Evolutionary conservation across 2,888 invertebrate genomes (phyloP), one percentile per base, ranked within the genome.

Genomic region (Habrosyne pyritoides): DNA sequence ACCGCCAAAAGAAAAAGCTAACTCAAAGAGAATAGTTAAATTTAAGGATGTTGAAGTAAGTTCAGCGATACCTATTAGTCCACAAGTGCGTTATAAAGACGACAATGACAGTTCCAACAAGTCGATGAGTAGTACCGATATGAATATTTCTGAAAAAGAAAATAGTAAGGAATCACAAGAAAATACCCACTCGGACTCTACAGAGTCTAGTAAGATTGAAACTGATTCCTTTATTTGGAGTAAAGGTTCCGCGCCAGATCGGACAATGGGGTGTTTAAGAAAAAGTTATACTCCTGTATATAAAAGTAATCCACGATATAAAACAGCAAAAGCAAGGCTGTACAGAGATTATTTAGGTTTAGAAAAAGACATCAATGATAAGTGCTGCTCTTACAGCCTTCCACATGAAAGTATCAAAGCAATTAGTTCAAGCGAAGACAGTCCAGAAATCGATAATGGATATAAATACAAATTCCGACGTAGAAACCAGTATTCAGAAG

Each of bases 141-240:
- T 55, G 1, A 61, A 61, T 47, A 56, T 56, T 55, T 63, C 66
- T 36, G 72, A 73, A 24, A 14, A 21, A 21, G 21, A 28, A 14
- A 28, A 3, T 3, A 8, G 18, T 8, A 28, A 28, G 10, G 21
- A 28, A 18, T 18, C 12, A 5, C 12, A 10, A 18, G 67, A 71
- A 4, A 71, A 66, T 49, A 70, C 66, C 30, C 68, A 66, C 64
- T 83, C 84, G 7, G 86, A 85, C 60, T 78, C 84, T 46, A 77
- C 80, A 46, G 83, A 79, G 47, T 81, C 80, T 0, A 83, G 83
- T 62, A 84, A 84, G 76, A 58, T 69, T 10, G 86, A 82, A 21
- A 70, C 81, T 4, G 78, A 83, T 66, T 84, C 81, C 0, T 86
- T 86, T 67, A 69, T 82, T 63, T 88, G 86, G 86, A 77, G 74